Conservation (phyloP, 2,888 invertebrate genomes). For the Reticulitermes lucifugus region DNA sequence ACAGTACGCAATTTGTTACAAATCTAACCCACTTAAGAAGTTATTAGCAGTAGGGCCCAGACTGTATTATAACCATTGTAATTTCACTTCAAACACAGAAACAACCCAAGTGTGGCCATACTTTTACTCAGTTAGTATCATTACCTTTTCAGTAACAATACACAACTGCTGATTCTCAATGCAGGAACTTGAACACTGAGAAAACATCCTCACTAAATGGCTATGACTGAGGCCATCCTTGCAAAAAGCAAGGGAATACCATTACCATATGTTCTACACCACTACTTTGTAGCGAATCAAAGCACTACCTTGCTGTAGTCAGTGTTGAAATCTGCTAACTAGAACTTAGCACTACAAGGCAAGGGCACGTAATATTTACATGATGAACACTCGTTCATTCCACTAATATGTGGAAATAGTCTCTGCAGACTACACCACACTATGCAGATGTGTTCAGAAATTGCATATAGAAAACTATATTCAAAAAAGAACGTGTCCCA, state of each 20-base stretch:
- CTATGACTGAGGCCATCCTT: background rate
- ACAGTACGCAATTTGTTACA: too few species aligned
- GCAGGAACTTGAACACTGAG: conserved; percentile 34
- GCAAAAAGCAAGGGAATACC: background rate
- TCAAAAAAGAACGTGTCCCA: background rate
- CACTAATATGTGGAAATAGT: background rate
- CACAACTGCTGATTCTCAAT: background rate
- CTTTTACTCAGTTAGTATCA: conserved; percentile 1
- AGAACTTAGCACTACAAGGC: conserved; percentile 42
- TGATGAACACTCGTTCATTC: conserved; percentile 23
- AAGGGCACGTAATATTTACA: conserved; percentile 31
- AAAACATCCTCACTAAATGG: conserved; percentile 17
- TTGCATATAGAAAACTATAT: background rate
- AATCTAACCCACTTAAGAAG: too few species aligned
- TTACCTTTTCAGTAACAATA: background rate
- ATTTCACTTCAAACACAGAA: background rate
- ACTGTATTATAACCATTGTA: background rate
- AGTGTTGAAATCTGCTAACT: conserved; percentile 34
- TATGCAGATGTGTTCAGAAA: background rate
- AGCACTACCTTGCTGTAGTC: conserved; percentile 43
- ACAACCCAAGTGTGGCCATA: background rate
- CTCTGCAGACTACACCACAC: background rate
- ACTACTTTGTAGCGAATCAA: conserved; percentile 46
- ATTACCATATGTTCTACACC: conserved; percentile 4
- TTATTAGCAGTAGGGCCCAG: too few species aligned